Conservation (phyloP, 2,113 vertebrate species). For the Cyprinus carpio region DNA sequence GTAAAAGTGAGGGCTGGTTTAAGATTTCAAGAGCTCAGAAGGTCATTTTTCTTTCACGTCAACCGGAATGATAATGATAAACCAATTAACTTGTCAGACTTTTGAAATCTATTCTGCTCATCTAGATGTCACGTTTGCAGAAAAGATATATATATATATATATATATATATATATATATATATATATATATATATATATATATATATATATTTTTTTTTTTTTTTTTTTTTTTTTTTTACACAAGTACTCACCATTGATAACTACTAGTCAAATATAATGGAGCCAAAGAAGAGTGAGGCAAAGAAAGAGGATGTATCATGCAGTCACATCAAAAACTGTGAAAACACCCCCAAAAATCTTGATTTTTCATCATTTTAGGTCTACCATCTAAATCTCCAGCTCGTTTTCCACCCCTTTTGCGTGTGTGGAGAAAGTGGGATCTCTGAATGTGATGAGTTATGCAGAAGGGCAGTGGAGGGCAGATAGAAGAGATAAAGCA, state of each 20-base stretch:
- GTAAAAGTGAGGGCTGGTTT: conserved; percentile 13
- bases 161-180: no score
- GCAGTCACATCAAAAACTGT: background rate
- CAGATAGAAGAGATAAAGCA: background rate
- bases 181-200: background rate
- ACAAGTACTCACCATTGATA: background rate
- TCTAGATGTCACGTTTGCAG: background rate
- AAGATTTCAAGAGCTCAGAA: background rate
- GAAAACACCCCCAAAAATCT: background rate
- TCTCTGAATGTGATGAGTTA: background rate
- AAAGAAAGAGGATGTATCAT: no score
- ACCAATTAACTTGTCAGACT: conserved; percentile 10
- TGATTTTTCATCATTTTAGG: background rate
- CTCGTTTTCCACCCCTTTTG: background rate
- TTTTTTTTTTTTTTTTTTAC: no score
- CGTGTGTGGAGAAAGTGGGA: background rate
- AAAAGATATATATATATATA: no score
- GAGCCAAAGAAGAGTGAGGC: no score
- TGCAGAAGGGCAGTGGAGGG: background rate
- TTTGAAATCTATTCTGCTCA: background rate
- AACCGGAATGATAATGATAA: background rate
- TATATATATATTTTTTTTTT: no score
- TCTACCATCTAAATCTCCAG: background rate
- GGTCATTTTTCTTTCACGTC: background rate
- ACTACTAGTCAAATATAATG: conserved; percentile 22